Conservation (phyloP, 2,797 vertebrate species). For the Pseudochirops corinnae region DNA sequence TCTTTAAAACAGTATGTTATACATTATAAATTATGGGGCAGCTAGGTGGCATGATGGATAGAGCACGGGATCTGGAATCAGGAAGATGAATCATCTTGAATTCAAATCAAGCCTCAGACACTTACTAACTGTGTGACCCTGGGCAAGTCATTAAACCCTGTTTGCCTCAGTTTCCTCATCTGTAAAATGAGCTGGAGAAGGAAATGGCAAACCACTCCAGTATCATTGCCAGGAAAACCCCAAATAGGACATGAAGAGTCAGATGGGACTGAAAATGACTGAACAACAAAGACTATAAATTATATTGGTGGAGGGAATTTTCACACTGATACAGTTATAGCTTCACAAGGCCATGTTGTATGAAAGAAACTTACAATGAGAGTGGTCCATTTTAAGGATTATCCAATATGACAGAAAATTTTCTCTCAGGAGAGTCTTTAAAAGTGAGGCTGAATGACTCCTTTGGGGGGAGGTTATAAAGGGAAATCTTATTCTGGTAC, state of each 20-base stretch:
- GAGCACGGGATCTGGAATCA: not conserved
- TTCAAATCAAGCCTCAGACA: not conserved
- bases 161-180: not conserved
- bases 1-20: not conserved
- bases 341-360: not conserved
- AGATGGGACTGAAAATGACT: not conserved
- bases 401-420: not conserved
- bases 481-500: not conserved
- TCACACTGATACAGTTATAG: not conserved
- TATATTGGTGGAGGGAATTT: not conserved
- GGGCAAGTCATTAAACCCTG: not conserved
- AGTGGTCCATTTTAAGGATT: not conserved
- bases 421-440: not conserved
- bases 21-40: not conserved
- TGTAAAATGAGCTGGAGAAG: not conserved
- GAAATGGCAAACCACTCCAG: not conserved
- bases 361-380: not conserved
- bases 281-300: not conserved
- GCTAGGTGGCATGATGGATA: not conserved
- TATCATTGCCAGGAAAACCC: not conserved
- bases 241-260: not conserved
- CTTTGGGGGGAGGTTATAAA: not conserved
- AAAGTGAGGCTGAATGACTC: not conserved
- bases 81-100: not conserved
- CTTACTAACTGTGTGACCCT: not conserved